These are phyloP conservation scores for Chorisops tibialis DNA, from an alignment of 2,888 invertebrate genomes.

Conservation along the genomic window DNA sequence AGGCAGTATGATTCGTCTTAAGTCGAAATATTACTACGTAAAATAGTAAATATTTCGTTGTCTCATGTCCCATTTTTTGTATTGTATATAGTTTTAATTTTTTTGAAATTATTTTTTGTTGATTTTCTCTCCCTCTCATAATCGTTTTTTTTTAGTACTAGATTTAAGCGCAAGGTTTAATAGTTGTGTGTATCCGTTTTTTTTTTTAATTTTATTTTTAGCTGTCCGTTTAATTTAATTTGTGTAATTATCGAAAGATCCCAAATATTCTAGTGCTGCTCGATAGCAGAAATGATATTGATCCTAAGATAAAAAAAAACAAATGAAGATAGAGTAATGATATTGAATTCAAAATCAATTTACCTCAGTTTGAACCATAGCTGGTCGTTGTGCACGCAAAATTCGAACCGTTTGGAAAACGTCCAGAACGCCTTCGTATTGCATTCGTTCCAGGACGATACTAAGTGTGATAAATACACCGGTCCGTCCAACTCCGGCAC, in stretches of 20 bases:
- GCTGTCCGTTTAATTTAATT: constrained; percentile 61
- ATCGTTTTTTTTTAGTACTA: no score
- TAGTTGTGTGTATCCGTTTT: no score
- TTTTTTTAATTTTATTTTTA: no score
- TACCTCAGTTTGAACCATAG: constrained; percentile 99
- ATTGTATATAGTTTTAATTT: no score
- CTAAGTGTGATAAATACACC: constrained; percentile 98
- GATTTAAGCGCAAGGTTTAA: no score
- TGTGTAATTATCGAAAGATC: constrained; percentile 95
- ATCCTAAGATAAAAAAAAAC: constrained; percentile 62
- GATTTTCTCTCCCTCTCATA: no score
- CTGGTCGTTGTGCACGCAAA: constrained; percentile 94
- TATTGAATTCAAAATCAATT: constrained; percentile 30
- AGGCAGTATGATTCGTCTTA: no score
- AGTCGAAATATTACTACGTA: no score
- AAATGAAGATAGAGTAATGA: not conserved
- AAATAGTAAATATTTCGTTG: no score
- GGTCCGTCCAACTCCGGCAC: constrained; percentile 96
- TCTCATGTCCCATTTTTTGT: no score
- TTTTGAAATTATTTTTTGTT: no score
- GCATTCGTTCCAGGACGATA: constrained; percentile 97
- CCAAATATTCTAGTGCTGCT: constrained; percentile 96
- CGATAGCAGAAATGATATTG: constrained; percentile 99
- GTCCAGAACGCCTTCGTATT: constrained; percentile 97
- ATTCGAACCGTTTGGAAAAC: constrained; percentile 99